These are phyloP conservation scores for Borostomias antarcticus DNA, from an alignment of 2,797 vertebrate species.

Conservation along the genomic window DNA sequence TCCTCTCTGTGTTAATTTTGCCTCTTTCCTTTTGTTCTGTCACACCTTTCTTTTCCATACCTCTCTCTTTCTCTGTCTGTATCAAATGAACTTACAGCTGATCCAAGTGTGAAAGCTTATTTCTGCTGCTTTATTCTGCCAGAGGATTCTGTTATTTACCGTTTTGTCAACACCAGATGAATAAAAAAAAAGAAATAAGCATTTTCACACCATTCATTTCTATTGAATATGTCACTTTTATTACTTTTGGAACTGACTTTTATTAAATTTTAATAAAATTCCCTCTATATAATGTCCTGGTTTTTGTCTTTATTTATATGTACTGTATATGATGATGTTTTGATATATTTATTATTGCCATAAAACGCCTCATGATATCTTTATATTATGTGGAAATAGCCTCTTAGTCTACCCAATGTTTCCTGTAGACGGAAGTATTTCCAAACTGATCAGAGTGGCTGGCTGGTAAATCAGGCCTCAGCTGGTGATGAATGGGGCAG, in stretches of 20 bases:
- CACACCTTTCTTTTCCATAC: slow-evolving; percentile 24
- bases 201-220: slow-evolving; percentile 12
- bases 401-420: too few species aligned
- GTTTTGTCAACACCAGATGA: background rate
- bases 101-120: background rate
- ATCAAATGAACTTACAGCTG: slow-evolving; percentile 53
- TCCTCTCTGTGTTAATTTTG: slow-evolving; percentile 66
- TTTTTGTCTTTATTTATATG: background rate
- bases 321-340: too few species aligned
- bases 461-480: too few species aligned
- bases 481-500: too few species aligned
- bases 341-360: too few species aligned
- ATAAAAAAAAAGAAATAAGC: background rate
- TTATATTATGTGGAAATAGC: too few species aligned
- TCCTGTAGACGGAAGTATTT: too few species aligned
- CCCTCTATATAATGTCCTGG: background rate
- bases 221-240: slow-evolving; percentile 14
- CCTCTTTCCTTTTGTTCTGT: slow-evolving; percentile 21
- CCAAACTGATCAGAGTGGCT: too few species aligned
- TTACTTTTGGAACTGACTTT: slow-evolving; percentile 47
- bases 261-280: slow-evolving; percentile 63
- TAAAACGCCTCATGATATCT: too few species aligned
- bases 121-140: background rate
- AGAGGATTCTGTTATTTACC: background rate
- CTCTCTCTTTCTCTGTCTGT: slow-evolving; percentile 17